A percentile compares a stretch with the other conserved stretches of the same genome.
Conservation (phyloP, 1,140 invertebrate genomes). For the Hypothenemus hampei region DNA sequence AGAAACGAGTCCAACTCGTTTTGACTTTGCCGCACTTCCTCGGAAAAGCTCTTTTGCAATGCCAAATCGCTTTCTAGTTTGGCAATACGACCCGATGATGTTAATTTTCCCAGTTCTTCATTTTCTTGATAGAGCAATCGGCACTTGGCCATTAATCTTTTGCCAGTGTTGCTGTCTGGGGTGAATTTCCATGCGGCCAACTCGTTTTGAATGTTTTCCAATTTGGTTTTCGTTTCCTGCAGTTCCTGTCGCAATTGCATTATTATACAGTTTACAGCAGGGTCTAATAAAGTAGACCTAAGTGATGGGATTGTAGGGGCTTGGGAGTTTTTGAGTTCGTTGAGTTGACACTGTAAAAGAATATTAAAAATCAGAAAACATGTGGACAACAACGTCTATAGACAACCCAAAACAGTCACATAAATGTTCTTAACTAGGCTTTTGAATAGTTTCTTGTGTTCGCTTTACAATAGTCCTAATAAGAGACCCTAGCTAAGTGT, state of each 20-base stretch:
- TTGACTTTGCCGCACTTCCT: slow-evolving; percentile 96
- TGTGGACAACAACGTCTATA: no score
- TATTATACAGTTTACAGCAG: slow-evolving; percentile 92
- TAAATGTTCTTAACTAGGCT: slow-evolving; percentile 31
- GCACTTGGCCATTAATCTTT: slow-evolving; percentile 96
- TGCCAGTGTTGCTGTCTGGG: slow-evolving; percentile 95
- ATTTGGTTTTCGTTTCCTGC: slow-evolving; percentile 78
- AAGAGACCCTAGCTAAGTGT: no score
- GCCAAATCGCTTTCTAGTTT: slow-evolving; percentile 95
- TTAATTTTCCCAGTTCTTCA: slow-evolving; percentile 94
- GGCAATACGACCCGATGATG: slow-evolving; percentile 88
- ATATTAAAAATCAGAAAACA: slow-evolving; percentile 5
- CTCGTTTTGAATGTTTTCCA: slow-evolving; percentile 97
- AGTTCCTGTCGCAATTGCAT: slow-evolving; percentile 89
- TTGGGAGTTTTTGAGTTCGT: slow-evolving; percentile 80
- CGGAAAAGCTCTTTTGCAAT: slow-evolving; percentile 90
- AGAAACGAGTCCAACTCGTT: slow-evolving; percentile 94
- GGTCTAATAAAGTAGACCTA: slow-evolving; percentile 83
- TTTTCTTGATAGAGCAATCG: slow-evolving; percentile 95
- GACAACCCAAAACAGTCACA: no score
- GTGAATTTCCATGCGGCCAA: slow-evolving; percentile 98
- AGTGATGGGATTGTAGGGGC: slow-evolving; percentile 66
- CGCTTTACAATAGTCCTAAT: no score
- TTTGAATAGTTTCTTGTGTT: no score
- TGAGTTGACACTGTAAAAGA: slow-evolving; percentile 75